These are phyloP conservation scores for Ectropis grisescens DNA, from an alignment of 1,140 invertebrate genomes.

Conservation along the genomic window DNA sequence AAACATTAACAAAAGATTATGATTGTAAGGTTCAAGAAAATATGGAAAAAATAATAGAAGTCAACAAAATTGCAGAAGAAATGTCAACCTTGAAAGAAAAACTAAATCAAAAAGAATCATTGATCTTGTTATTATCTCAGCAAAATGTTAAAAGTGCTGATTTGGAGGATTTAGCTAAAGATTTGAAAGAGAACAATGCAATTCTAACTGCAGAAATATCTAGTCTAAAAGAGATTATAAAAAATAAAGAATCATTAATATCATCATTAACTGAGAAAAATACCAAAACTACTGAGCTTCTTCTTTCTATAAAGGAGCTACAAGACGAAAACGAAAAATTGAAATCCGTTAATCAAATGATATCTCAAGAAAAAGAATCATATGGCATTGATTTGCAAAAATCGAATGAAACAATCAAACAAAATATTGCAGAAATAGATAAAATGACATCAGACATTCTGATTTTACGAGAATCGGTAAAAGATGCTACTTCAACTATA, in stretches of 20 bases:
- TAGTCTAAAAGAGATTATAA: no score
- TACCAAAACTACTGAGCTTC: no score
- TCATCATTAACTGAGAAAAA: no score
- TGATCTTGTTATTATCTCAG: no score
- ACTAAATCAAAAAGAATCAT: no score
- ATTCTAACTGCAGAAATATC: conserved; percentile 10
- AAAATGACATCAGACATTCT: conserved; percentile 35
- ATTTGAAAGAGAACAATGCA: no score
- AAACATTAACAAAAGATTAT: no score
- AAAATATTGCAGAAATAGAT: conserved; percentile 34
- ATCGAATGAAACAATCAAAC: conserved; percentile 24
- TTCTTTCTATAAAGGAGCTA: conserved; percentile 1
- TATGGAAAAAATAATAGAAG: no score
- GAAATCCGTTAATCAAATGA: conserved; percentile 32
- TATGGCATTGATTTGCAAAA: conserved; percentile 26
- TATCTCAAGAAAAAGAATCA: conserved; percentile 36
- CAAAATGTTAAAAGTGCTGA: no score
- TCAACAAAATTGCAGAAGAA: conserved; percentile 18
- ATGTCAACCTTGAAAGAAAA: conserved; percentile 2
- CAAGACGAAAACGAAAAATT: conserved; percentile 27
- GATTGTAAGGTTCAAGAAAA: no score
- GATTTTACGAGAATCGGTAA: conserved; percentile 30
- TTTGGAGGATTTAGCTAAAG: no score
- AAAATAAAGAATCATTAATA: no score
- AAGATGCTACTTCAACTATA: conserved; percentile 25